Evolutionary conservation across 2,888 invertebrate genomes (phyloP), one percentile per base, ranked within the genome.

Genomic region (Cheilosia scutellata): DNA sequence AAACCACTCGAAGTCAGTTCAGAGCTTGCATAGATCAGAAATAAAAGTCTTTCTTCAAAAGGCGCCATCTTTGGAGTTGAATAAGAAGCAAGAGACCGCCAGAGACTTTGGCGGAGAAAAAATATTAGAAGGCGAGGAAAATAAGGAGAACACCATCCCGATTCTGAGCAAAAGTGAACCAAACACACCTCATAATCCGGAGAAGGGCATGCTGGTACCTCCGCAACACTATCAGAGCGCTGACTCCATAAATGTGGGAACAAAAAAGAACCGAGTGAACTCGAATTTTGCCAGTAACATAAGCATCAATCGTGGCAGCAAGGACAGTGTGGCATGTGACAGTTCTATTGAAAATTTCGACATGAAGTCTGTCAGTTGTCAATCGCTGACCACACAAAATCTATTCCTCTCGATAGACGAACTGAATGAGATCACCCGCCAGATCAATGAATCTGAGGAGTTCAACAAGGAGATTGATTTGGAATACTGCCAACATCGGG

Each of bases 361-460:
- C 88, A 88, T 92, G 60, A 92, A 92, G 76, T 92, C 92, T 0
- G 92, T 91, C 0, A 92, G 92, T 87, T 92, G 91, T 65, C 92
- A 92, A 88, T 92, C 92, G 57, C 88, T 92, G 11, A 91, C 91
- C 87, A 90, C 91, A 1, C 91, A 92, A 79, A 91, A 90, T 66
- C 83, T 92, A 5, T 92, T 91, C 58, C 90, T 92, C 4, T 92
- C 92, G 44, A 92, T 92, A n/a, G 92, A 92, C 55, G 92, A 92
- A 79, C 89, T 92, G 27, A 92, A 92, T 76, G 92, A 92, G 87
- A 91, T 92, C 2, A 91, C 92, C 3, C 88, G 90, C 2, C 92
- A 92, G 83, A 92, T 92, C 16, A 92, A 92, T 70, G 92, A 92
- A 87, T 90, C 91, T 13, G 92, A 92, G 58, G 91, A 92, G 6